These are phyloP conservation scores for Phengaris arion DNA, from an alignment of 2,888 invertebrate species.

Conservation along the genomic window DNA sequence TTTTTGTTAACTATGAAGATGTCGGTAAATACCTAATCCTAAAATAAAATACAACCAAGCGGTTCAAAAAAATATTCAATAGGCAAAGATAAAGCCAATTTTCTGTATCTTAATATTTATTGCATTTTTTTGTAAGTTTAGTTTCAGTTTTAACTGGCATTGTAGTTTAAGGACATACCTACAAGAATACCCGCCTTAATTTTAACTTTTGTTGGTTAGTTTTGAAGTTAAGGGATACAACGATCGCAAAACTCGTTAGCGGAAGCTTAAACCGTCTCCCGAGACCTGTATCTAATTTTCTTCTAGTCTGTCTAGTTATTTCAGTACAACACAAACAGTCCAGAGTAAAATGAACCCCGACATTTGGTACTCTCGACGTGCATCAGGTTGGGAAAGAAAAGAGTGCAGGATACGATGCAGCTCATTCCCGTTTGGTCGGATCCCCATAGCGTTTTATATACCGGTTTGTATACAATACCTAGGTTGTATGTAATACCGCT, in stretches of 20 bases:
- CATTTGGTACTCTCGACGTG: constrained; percentile 44
- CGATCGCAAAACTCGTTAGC: constrained; percentile 50
- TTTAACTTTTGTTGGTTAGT: constrained; percentile 34
- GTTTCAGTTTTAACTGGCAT: neutral
- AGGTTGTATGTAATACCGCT: constrained; percentile 69
- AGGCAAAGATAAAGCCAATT: neutral
- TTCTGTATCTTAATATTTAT: neutral
- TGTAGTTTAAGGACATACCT: neutral
- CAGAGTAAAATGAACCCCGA: constrained; percentile 52
- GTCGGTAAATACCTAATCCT: neutral
- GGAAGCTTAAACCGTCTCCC: constrained; percentile 59
- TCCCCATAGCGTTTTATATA: constrained; percentile 38
- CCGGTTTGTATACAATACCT: constrained; percentile 38
- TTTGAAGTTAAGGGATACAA: constrained; percentile 39
- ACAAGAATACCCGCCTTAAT: constrained; percentile 24
- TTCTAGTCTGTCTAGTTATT: constrained; percentile 69
- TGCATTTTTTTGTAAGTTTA: neutral
- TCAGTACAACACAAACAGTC: constrained; percentile 58
- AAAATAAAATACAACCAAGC: neutral
- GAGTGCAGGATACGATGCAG: constrained; percentile 43
- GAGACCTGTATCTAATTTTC: constrained; percentile 65
- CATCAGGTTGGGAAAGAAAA: constrained; percentile 35
- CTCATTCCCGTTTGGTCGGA: constrained; percentile 52
- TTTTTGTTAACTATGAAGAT: constrained; percentile 15
- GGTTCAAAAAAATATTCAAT: neutral